Evolutionary conservation across 2,797 vertebrate species (phyloP).

Genomic region (Micromesistius poutassou): DNA sequence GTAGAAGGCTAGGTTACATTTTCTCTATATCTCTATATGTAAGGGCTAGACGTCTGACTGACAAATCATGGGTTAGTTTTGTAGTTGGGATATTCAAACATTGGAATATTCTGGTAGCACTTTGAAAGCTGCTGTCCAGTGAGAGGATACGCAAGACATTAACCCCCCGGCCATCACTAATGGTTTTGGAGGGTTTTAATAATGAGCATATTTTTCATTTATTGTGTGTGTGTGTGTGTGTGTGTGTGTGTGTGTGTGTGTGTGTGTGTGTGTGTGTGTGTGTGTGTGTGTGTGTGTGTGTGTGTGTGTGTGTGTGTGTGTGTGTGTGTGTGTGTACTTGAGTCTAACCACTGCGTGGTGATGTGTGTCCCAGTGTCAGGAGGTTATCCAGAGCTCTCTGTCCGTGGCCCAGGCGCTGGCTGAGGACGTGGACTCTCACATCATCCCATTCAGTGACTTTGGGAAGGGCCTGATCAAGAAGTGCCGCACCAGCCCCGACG

Average conservation of each 20-base stretch:
- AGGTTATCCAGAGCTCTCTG: conserved; percentile 80
- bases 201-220: no score
- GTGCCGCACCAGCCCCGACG: conserved; percentile 88
- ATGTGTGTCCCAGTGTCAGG: conserved; percentile 79
- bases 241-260: not conserved
- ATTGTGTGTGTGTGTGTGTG: not conserved
- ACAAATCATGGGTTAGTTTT: no score
- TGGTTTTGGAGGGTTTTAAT: no score
- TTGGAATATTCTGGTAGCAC: no score
- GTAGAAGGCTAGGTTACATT: no score
- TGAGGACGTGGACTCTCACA: conserved; percentile 86
- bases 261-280: not conserved
- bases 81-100: no score
- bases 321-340: not conserved
- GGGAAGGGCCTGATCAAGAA: conserved; percentile 95
- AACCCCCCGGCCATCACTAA: no score
- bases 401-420: conserved; percentile 78
- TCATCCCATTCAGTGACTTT: conserved; percentile 82
- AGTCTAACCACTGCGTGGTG: not conserved
- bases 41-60: no score
- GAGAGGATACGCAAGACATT: no score
- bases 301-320: not conserved
- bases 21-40: no score
- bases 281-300: no score
- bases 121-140: no score